Conservation (phyloP, 2,113 vertebrate species). For the Neopipo cinnamomea region DNA sequence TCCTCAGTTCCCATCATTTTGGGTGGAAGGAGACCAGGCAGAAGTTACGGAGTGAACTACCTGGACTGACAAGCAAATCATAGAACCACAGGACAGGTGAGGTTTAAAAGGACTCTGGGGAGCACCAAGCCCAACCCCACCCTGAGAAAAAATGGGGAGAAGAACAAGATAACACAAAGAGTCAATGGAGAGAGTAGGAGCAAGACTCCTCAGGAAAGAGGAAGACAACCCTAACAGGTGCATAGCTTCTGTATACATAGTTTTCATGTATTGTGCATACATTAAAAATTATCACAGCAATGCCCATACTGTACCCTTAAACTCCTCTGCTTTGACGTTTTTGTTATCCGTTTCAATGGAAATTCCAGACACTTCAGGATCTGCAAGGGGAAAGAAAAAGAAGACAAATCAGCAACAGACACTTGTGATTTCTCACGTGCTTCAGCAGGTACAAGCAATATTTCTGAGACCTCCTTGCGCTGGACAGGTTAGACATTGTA, state of each 20-base stretch:
- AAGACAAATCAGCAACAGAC: not conserved
- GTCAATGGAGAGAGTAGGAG: not conserved
- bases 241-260: not conserved
- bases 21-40: not conserved
- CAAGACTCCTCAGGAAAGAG: not conserved
- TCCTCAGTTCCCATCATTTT: not conserved
- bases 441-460: not conserved
- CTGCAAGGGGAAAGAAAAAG: constrained; percentile 66
- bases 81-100: not conserved
- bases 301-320: constrained; percentile 72
- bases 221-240: not conserved
- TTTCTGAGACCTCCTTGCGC: not conserved
- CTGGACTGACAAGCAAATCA: not conserved
- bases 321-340: constrained; percentile 74
- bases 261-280: not conserved
- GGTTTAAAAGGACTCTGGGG: not conserved
- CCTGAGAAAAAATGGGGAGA: not conserved
- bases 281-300: not conserved
- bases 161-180: not conserved
- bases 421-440: not conserved
- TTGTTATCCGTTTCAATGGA: constrained; percentile 64
- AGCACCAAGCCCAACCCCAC: not conserved
- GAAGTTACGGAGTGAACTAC: not conserved
- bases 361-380: constrained; percentile 65
- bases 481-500: not conserved